Evolutionary conservation across 2,888 invertebrate genomes (phyloP).

Genomic region (Teleiodes luculella): DNA sequence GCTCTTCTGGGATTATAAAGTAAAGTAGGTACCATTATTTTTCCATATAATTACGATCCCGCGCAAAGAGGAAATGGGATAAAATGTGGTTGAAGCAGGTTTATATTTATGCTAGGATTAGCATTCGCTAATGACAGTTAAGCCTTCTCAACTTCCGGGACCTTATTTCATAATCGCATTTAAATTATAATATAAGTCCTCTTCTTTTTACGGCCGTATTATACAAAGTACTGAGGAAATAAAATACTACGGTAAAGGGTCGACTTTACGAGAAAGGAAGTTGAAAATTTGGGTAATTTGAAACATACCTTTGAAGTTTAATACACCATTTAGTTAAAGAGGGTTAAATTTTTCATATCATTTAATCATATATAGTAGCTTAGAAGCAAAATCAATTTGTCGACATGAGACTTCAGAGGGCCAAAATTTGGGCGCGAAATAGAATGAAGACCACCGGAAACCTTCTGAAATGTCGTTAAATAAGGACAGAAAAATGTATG

Average conservation of each 20-base stretch:
- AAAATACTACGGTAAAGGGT: neutral
- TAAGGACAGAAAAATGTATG: too few species aligned
- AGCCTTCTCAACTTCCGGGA: constrained; percentile 18
- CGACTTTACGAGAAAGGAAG: neutral
- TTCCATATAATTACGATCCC: constrained; percentile 38
- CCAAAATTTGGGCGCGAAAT: too few species aligned
- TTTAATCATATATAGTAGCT: neutral
- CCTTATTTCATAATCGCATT: constrained; percentile 18
- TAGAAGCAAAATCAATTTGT: neutral
- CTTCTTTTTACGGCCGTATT: constrained; percentile 8
- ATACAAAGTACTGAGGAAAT: constrained; percentile 6
- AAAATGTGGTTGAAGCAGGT: constrained; percentile 22
- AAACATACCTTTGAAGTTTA: neutral
- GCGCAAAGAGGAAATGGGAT: constrained; percentile 20
- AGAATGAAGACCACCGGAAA: too few species aligned
- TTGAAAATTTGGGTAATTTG: neutral
- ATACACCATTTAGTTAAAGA: neutral
- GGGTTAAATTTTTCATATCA: too few species aligned
- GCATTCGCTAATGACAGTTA: constrained; percentile 16
- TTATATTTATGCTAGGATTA: constrained; percentile 27
- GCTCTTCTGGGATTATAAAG: constrained; percentile 36
- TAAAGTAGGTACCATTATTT: constrained; percentile 34
- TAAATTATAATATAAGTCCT: constrained; percentile 8
- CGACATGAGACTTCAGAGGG: too few species aligned
- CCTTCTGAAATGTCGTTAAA: too few species aligned